These are phyloP conservation scores for Nezara viridula DNA, from an alignment of 2,888 invertebrate genomes.

Conservation along the genomic window DNA sequence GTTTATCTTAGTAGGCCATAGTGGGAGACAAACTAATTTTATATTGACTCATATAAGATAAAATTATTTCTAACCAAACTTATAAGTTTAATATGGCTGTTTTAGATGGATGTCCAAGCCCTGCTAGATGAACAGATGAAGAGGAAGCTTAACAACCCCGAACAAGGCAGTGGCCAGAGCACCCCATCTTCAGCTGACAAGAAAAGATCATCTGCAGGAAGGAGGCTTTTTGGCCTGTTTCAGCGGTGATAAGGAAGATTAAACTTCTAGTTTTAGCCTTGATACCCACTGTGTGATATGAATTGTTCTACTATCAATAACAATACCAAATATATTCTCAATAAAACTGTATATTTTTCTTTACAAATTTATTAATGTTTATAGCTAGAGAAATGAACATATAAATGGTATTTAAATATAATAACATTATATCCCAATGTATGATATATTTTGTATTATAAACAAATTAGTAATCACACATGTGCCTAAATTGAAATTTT, in stretches of 20 bases:
- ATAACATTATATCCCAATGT: conserved; percentile 16
- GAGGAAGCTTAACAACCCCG: conserved; percentile 77
- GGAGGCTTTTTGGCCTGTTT: conserved; percentile 66
- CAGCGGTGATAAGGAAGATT: conserved; percentile 64
- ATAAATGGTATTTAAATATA: neutral
- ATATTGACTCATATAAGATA: no score
- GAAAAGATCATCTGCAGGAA: conserved; percentile 64
- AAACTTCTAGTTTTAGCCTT: neutral
- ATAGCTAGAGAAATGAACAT: neutral
- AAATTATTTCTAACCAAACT: no score
- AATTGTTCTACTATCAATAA: conserved; percentile 26
- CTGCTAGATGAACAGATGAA: conserved; percentile 92
- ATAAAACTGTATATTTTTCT: conserved; percentile 42
- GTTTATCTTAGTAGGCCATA: no score
- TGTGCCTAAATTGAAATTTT: conserved; percentile 38
- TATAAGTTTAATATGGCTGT: neutral
- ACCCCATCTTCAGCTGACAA: conserved; percentile 65
- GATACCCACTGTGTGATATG: conserved; percentile 1
- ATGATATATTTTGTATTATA: conserved; percentile 35
- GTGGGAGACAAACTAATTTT: no score
- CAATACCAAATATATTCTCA: conserved; percentile 42
- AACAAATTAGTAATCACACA: conserved; percentile 16
- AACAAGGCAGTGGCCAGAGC: conserved; percentile 64
- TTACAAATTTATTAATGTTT: conserved; percentile 39
- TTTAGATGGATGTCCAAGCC: conserved; percentile 94